A percentile compares a stretch with the other conserved stretches of the same genome.
Evolutionary conservation across 1,140 invertebrate species (phyloP).

Genomic region (Solen grandis): DNA sequence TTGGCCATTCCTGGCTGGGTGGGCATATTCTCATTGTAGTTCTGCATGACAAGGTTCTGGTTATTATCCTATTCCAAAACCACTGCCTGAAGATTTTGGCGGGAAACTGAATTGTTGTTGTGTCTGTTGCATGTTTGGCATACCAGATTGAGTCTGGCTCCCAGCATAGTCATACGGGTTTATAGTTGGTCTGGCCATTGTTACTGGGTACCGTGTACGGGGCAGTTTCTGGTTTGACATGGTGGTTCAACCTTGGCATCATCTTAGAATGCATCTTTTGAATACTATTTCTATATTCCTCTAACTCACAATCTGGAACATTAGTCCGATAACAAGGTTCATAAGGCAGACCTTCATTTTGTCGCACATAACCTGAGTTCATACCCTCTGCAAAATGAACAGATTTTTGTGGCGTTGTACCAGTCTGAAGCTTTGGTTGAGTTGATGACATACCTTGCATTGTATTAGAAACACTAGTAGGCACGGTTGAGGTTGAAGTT

Average conservation of each 20-base stretch:
- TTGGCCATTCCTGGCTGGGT: constrained; percentile 37
- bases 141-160: neutral
- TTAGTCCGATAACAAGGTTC: constrained; percentile 61
- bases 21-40: constrained; percentile 59
- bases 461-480: constrained; percentile 55
- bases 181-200: constrained; percentile 55
- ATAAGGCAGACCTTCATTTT: constrained; percentile 52
- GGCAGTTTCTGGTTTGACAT: constrained; percentile 73
- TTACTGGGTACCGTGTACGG: constrained; percentile 76
- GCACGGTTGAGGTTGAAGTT: constrained; percentile 65
- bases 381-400: constrained; percentile 71
- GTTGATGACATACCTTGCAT: constrained; percentile 19
- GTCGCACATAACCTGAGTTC: constrained; percentile 41
- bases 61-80: constrained; percentile 72
- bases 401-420: constrained; percentile 65
- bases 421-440: constrained; percentile 34
- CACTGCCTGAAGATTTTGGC: constrained; percentile 57
- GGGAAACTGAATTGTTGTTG: constrained; percentile 67
- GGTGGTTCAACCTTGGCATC: constrained; percentile 68
- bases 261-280: constrained; percentile 71
- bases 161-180: constrained; percentile 63
- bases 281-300: constrained; percentile 68
- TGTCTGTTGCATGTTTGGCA: constrained; percentile 41
- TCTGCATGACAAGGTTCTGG: constrained; percentile 74
- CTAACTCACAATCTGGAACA: constrained; percentile 68